Base-by-base conservation (phyloP, 2,888 invertebrate genomes). In the Hesperia comma region DNA sequence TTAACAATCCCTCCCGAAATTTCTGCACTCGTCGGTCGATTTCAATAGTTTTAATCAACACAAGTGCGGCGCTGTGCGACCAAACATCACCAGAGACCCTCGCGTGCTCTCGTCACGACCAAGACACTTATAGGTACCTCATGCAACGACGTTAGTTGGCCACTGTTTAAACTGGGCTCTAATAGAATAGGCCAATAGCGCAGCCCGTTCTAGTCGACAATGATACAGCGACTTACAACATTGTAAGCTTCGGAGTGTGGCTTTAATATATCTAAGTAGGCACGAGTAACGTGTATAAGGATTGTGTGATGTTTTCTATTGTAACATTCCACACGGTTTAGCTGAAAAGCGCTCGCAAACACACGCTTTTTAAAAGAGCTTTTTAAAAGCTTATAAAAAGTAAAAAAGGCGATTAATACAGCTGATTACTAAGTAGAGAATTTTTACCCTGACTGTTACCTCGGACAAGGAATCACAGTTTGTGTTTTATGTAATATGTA, bases 141-240 rank as follows among this genome's bases (percentile, higher is more conserved):
- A 21, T 37, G 21, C 41, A 51, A 51, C 54, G 54, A 54, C 54
- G 33, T 54, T 54, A 54, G 54, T 15, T 19, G 37, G 55, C 43
- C 54, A 63, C 56, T 63, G 63, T 63, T 63, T 63, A 63, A 56
- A 49, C 63, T 56, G 46, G 10, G 21, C 56, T 63, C 63, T 63
- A 63, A 63, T 63, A 37, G 56, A 49, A 55, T 40, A 12, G 33
- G 63, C 56, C 12, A 57, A 63, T 14, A 51, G 51, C 6, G 49
- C 26, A 21, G 12, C 14, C 21, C 21, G 21, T 26, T 17, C 14
- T 49, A 56, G 26, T 37, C 19, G 17, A 56, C 56, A 54, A 54
- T 33, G 54, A 54, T 15, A 7, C 33, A 14, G 21, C 51, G 21
- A 21, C 21, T 19, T 46, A 21, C 15, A 54, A 54, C 33, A 54